A percentile compares a stretch with the other conserved stretches of the same genome.
These are phyloP conservation scores for Emydoidea blandingii DNA, from an alignment of 2,797 vertebrate species.

Conservation along the genomic window DNA sequence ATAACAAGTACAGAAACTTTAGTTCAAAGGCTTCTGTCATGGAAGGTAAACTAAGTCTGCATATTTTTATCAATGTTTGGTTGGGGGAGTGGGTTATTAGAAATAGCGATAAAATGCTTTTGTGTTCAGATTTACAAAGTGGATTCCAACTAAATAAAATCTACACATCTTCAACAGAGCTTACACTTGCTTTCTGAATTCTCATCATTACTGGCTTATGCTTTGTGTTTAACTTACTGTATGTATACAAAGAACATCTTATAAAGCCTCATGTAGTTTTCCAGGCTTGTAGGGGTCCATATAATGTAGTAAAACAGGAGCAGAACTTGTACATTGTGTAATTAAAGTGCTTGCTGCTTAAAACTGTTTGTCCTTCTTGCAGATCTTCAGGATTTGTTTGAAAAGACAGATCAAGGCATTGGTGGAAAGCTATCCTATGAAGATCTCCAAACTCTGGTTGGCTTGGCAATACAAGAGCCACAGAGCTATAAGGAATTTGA, in stretches of 20 bases:
- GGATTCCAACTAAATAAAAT: not conserved
- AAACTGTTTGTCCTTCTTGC: slow-evolving; percentile 32
- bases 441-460: slow-evolving; percentile 76
- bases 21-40: slow-evolving; percentile 34
- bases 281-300: not conserved
- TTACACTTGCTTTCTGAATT: slow-evolving; percentile 1
- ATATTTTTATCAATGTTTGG: slow-evolving; percentile 38
- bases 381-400: slow-evolving; percentile 83
- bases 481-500: slow-evolving; percentile 78
- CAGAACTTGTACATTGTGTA: not conserved
- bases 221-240: not conserved
- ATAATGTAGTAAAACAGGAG: not conserved
- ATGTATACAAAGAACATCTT: not conserved
- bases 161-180: not conserved
- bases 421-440: slow-evolving; percentile 77
- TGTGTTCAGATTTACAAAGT: not conserved
- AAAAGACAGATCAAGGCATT: slow-evolving; percentile 50
- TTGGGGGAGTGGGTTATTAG: not conserved
- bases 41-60: not conserved
- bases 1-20: slow-evolving; percentile 65
- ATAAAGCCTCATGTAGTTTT: not conserved
- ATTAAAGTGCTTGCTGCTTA: slow-evolving; percentile 6
- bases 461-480: slow-evolving; percentile 56
- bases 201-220: not conserved
- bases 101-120: not conserved